Evolutionary conservation across 2,113 vertebrate genomes (phyloP).

Genomic region (Fregata magnificens): DNA sequence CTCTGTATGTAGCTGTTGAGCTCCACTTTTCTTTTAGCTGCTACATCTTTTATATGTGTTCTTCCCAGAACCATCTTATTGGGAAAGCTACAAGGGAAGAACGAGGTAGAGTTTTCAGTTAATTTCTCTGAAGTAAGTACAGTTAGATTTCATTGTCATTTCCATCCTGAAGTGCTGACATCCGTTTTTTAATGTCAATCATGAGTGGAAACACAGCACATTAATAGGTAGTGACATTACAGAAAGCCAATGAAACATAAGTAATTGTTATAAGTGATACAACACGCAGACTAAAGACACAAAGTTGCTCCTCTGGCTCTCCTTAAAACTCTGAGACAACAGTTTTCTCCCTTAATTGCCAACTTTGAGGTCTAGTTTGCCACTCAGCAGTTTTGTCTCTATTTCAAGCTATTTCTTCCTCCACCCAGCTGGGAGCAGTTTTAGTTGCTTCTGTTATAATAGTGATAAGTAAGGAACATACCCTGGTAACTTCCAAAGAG

Average conservation of each 20-base stretch:
- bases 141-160: background rate
- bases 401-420: background rate
- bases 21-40: constrained; percentile 94
- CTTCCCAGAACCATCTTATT: constrained; percentile 96
- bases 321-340: background rate
- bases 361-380: background rate
- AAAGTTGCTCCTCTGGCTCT: background rate
- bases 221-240: background rate
- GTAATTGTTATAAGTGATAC: background rate
- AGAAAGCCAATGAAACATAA: background rate
- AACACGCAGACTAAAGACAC: background rate
- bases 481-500: constrained; percentile 96
- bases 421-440: background rate
- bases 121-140: background rate
- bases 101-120: background rate
- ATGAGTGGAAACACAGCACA: background rate
- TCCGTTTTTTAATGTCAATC: background rate
- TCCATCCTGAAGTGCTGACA: background rate
- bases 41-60: constrained; percentile 97
- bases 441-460: background rate
- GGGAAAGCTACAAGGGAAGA: constrained; percentile 81
- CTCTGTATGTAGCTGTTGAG: constrained; percentile 94
- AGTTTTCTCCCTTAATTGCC: background rate
- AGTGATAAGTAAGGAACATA: constrained; percentile 57
- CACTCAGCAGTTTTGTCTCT: background rate